These are phyloP conservation scores for Dendronephthya gigantea DNA, from an alignment of 64 coral and sea anemone genomes.

Conservation along the genomic window DNA sequence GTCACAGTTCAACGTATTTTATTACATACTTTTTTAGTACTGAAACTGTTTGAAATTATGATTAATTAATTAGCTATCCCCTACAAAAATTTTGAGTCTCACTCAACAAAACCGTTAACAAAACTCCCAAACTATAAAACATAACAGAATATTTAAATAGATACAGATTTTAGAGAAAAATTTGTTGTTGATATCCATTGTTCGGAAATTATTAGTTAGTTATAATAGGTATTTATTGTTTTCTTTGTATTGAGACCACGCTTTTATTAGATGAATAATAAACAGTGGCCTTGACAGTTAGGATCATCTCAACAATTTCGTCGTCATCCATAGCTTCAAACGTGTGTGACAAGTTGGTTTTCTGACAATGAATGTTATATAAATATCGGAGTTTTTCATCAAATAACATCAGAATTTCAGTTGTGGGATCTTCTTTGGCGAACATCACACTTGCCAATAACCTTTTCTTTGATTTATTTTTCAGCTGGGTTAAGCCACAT, in stretches of 20 bases:
- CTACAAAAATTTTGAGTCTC: too few species aligned
- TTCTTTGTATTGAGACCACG: not conserved
- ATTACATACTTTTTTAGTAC: too few species aligned
- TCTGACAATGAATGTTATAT: not conserved
- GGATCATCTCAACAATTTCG: not conserved
- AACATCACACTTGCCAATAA: slow-evolving; percentile 1
- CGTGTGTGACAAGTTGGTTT: not conserved
- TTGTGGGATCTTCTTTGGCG: not conserved
- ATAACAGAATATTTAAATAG: too few species aligned
- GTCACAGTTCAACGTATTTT: too few species aligned
- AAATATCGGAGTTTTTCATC: not conserved
- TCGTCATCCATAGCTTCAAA: not conserved
- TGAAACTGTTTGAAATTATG: too few species aligned
- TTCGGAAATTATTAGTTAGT: too few species aligned
- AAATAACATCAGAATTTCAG: not conserved
- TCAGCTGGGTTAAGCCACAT: not conserved
- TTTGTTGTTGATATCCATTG: too few species aligned
- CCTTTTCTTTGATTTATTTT: not conserved
- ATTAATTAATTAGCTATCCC: too few species aligned
- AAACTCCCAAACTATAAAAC: too few species aligned
- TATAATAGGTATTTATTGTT: not conserved
- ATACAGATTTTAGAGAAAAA: too few species aligned
- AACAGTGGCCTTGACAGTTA: slow-evolving; percentile 12
- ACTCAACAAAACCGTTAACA: too few species aligned
- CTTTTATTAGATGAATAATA: not conserved